Percentiles rank a stretch among this genome's conserved stretches.
These are phyloP conservation scores for Tuberolachnus salignus DNA, from an alignment of 2,888 invertebrate species.

Conservation along the genomic window DNA sequence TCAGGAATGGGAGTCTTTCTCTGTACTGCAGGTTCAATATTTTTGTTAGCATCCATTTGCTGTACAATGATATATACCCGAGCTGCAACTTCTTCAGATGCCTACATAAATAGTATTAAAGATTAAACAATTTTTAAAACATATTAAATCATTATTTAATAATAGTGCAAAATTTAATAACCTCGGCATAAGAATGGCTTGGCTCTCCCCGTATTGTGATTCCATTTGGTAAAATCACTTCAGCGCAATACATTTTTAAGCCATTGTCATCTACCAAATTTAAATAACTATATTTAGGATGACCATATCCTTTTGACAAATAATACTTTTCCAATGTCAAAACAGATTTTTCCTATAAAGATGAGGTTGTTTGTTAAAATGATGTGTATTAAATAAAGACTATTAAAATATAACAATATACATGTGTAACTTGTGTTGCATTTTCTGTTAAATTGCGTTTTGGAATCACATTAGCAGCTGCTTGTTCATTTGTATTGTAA, in stretches of 20 bases:
- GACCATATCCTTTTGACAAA: conserved; percentile 20
- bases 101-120: conserved; percentile 17
- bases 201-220: conserved; percentile 34
- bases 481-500: conserved; percentile 1
- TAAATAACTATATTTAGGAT: conserved; percentile 24
- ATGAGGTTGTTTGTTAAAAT: neutral
- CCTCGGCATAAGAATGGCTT: conserved; percentile 20
- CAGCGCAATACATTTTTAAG: conserved; percentile 23
- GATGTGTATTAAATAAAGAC: neutral
- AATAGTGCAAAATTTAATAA: neutral
- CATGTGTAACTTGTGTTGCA: neutral
- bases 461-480: neutral
- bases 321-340: conserved; percentile 33
- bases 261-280: conserved; percentile 10
- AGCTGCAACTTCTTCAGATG: conserved; percentile 41
- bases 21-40: neutral
- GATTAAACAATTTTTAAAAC: neutral
- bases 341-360: conserved; percentile 15
- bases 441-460: conserved; percentile 2
- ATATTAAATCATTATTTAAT: neutral
- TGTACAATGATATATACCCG: conserved; percentile 44
- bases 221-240: conserved; percentile 42
- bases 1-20: conserved; percentile 15
- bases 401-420: neutral
- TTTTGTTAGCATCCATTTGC: conserved; percentile 32